phyloP scores from a whole-genome alignment of 2,888 invertebrate genomes.

The Cataglyphis rosenhaueri region DNA sequence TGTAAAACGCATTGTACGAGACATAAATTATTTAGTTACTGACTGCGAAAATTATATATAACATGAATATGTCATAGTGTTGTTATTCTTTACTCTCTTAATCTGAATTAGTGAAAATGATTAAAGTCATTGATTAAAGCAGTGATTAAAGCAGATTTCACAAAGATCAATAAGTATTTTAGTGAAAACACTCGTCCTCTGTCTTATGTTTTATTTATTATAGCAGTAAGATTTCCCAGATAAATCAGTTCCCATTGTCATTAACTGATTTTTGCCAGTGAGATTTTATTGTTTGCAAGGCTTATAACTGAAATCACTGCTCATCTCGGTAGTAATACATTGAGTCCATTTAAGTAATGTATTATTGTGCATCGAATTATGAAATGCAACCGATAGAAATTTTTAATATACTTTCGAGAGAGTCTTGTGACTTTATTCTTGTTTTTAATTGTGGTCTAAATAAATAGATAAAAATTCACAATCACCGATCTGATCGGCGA shows the following conservation, averaged over 20 bases:
- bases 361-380: neutral
- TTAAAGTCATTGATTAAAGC: neutral
- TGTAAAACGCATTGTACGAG: neutral
- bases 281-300: neutral
- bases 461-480: neutral
- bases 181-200: neutral
- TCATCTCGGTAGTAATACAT: neutral
- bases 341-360: neutral
- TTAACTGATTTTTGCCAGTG: neutral
- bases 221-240: neutral
- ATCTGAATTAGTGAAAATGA: neutral
- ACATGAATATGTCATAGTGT: neutral
- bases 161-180: neutral
- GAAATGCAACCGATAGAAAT: neutral
- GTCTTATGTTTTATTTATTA: neutral
- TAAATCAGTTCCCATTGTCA: neutral
- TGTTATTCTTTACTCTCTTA: neutral
- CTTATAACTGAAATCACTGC: neutral
- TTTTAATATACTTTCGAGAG: neutral
- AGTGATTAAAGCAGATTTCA: neutral
- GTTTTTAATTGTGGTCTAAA: neutral
- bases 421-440: neutral
- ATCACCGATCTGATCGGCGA: neutral
- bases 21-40: neutral
- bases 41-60: neutral